These are phyloP conservation scores for Polietes domitor DNA, from an alignment of 2,888 invertebrate genomes.

Conservation along the genomic window DNA sequence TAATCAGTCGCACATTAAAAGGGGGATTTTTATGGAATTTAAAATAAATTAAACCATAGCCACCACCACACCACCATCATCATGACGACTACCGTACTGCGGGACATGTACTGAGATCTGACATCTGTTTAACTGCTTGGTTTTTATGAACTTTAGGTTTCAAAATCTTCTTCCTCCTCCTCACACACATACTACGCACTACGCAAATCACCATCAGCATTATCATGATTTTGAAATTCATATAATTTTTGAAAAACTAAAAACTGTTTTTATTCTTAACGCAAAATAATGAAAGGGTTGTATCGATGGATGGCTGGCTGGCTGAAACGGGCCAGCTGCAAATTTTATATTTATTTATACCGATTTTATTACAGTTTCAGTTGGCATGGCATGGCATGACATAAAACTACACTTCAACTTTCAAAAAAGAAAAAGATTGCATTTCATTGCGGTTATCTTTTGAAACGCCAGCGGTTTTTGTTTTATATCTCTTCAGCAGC, in stretches of 20 bases:
- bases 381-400: not conserved
- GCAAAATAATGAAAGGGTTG: not conserved
- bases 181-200: not conserved
- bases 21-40: constrained; percentile 7
- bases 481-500: not conserved
- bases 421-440: constrained; percentile 22
- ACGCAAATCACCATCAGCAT: too few species aligned
- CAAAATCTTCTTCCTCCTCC: not conserved
- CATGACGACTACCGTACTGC: not conserved
- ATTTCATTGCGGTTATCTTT: constrained; percentile 19
- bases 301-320: not conserved
- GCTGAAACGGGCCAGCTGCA: constrained; percentile 24
- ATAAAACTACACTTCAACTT: not conserved
- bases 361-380: constrained; percentile 15
- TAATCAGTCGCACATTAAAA: not conserved
- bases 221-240: not conserved
- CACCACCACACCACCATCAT: not conserved
- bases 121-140: not conserved
- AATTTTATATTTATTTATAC: constrained; percentile 7
- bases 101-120: too few species aligned
- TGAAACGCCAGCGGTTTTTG: not conserved
- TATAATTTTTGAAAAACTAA: not conserved
- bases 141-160: not conserved
- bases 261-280: not conserved
- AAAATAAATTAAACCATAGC: constrained; percentile 17